phyloP scores from a whole-genome alignment of 2,888 invertebrate genomes.

The Pecten maximus region DNA sequence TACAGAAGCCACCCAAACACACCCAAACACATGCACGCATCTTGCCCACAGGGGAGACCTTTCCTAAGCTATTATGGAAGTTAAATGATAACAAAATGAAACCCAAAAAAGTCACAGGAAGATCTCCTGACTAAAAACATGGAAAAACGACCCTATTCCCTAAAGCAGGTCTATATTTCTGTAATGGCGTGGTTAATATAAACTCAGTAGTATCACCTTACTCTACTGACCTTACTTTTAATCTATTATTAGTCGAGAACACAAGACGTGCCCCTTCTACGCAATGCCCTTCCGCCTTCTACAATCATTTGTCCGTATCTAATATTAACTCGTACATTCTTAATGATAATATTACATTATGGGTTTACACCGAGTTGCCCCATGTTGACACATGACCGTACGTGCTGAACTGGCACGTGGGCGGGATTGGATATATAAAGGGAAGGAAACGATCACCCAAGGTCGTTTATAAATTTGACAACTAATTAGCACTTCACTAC shows the following conservation, averaged over 20 bases:
- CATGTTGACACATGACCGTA: not conserved
- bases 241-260: not conserved
- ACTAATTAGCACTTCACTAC: not conserved
- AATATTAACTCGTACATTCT: not conserved
- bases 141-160: no score
- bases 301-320: not conserved
- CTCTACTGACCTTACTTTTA: not conserved
- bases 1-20: no score
- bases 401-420: not conserved
- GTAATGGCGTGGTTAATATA: no score
- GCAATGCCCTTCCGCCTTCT: not conserved
- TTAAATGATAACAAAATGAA: no score
- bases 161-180: no score
- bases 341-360: not conserved
- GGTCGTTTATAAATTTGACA: not conserved
- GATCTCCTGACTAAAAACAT: no score
- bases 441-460: not conserved
- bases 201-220: not conserved
- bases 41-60: no score
- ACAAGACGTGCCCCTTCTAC: not conserved
- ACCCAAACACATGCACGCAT: no score
- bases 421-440: not conserved
- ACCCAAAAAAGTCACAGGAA: no score
- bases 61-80: no score
- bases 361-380: not conserved